Evolutionary conservation across 2,797 vertebrate species (phyloP).

Genomic region (Eupleurogrammus muticus): DNA sequence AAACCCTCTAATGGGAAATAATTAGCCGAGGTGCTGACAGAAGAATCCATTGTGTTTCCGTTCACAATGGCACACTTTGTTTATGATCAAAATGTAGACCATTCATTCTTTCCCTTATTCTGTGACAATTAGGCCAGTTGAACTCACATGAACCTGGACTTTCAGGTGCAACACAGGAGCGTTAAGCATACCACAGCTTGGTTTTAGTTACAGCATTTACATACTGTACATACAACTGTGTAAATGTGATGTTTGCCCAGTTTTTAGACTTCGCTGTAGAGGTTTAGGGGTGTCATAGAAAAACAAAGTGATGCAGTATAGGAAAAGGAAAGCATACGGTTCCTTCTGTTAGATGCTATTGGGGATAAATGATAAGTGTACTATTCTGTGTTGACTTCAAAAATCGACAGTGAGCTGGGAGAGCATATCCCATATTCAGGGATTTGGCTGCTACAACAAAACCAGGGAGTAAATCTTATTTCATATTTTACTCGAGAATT

Average conservation of each 20-base stretch:
- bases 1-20: constrained; percentile 66
- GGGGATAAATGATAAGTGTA: too few species aligned
- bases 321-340: background rate
- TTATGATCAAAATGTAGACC: constrained; percentile 71
- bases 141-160: constrained; percentile 55
- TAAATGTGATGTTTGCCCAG: background rate
- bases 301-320: background rate
- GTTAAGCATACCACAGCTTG: constrained; percentile 14
- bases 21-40: constrained; percentile 69
- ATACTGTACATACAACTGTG: background rate
- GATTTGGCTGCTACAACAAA: background rate
- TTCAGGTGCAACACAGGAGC: constrained; percentile 53
- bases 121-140: constrained; percentile 54
- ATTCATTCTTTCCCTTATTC: constrained; percentile 60
- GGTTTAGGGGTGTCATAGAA: background rate
- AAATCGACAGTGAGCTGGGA: too few species aligned
- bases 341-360: too few species aligned
- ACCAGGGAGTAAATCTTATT: background rate
- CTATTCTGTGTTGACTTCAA: too few species aligned
- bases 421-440: background rate
- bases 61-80: constrained; percentile 75
- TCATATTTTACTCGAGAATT: too few species aligned
- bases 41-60: constrained; percentile 60
- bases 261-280: background rate
- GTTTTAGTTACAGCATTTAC: constrained; percentile 31